Evolutionary conservation across 2,113 vertebrate species (phyloP).

Genomic region (Trachemys scripta): DNA sequence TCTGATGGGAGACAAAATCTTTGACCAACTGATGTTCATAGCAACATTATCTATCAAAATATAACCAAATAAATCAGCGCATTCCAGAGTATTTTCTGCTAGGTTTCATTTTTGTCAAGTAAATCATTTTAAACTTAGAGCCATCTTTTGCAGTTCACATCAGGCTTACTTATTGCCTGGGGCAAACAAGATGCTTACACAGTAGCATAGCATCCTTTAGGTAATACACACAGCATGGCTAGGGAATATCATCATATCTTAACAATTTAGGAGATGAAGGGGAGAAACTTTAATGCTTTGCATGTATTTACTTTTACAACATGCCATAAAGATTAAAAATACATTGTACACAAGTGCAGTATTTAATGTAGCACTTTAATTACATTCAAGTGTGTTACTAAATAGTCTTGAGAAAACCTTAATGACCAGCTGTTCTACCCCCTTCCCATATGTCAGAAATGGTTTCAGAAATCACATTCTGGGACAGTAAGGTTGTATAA

Average conservation of each 20-base stretch:
- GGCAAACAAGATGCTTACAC: conserved; percentile 24
- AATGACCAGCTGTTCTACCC: conserved; percentile 89
- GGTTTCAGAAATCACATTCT: conserved; percentile 85
- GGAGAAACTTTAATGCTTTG: conserved; percentile 73
- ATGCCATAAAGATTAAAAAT: conserved; percentile 88
- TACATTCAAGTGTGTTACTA: conserved; percentile 86
- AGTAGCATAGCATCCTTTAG: conserved; percentile 35
- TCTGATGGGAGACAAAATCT: neutral
- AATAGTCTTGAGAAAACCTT: conserved; percentile 89
- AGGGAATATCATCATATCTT: conserved; percentile 53
- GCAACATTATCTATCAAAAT: conserved; percentile 28
- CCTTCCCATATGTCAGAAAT: conserved; percentile 87
- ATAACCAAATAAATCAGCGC: neutral
- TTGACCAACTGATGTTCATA: conserved; percentile 5
- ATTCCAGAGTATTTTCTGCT: neutral
- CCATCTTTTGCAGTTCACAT: conserved; percentile 7
- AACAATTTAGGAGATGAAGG: conserved; percentile 74
- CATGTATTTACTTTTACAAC: conserved; percentile 85
- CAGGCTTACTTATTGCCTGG: conserved; percentile 18
- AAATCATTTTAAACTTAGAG: neutral
- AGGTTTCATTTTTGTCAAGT: neutral
- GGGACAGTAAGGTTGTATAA: conserved; percentile 84
- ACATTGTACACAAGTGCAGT: conserved; percentile 83
- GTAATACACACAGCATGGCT: neutral
- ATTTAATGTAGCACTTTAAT: conserved; percentile 85